A percentile compares a stretch with the other conserved stretches of the same genome.
Evolutionary conservation across 2,888 invertebrate genomes (phyloP).

Genomic region (Chrysolina americana): DNA sequence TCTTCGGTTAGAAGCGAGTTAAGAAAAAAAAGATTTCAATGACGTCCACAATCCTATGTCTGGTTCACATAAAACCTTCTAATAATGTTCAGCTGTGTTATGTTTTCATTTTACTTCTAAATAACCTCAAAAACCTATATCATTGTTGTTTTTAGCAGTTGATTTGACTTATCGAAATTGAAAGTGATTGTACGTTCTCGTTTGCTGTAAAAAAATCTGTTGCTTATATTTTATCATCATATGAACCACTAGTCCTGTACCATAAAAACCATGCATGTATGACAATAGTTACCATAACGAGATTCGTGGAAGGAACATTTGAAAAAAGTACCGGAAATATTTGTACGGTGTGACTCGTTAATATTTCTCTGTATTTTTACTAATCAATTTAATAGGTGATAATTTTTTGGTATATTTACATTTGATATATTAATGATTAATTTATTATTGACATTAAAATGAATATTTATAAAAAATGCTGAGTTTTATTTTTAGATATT

Average conservation of each 20-base stretch:
- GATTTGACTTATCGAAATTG: not conserved
- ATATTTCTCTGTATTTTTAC: slow-evolving; percentile 51
- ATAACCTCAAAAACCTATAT: not conserved
- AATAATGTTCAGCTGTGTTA: not conserved
- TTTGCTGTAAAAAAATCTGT: slow-evolving; percentile 5
- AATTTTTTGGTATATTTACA: slow-evolving; percentile 59
- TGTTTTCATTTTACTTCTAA: not conserved
- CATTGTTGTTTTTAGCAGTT: not conserved
- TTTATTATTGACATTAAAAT: slow-evolving; percentile 57
- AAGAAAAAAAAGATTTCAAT: too few species aligned
- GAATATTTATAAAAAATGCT: slow-evolving; percentile 51
- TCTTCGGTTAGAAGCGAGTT: too few species aligned
- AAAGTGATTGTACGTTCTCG: not conserved
- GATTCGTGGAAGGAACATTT: slow-evolving; percentile 45
- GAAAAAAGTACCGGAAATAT: slow-evolving; percentile 40
- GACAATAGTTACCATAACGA: slow-evolving; percentile 60
- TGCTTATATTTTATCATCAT: slow-evolving; percentile 20
- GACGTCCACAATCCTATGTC: too few species aligned
- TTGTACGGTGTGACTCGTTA: slow-evolving; percentile 35
- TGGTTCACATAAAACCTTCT: too few species aligned
- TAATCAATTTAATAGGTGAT: slow-evolving; percentile 56
- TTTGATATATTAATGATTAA: slow-evolving; percentile 57
- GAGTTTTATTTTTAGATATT: not conserved
- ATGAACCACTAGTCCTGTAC: slow-evolving; percentile 45
- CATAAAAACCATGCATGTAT: slow-evolving; percentile 52